These are phyloP conservation scores for Bos indicus DNA, from an alignment of 2,113 vertebrate species.

Conservation along the genomic window DNA sequence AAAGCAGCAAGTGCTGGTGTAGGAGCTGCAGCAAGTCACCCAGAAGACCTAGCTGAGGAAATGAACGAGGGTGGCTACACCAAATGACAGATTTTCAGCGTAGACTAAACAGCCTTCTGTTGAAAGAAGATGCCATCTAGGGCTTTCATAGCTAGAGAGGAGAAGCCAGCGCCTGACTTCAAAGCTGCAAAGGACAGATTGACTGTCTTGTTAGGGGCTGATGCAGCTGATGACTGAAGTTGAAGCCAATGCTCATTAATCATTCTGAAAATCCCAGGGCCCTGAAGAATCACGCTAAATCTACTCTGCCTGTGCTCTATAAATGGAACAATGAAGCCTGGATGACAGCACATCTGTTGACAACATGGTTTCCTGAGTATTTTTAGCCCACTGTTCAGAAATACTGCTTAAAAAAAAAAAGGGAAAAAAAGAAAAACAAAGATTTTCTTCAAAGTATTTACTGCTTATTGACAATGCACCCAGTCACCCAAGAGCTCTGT, in stretches of 20 bases:
- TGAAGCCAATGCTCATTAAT: neutral
- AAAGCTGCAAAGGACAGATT: neutral
- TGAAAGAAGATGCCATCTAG: neutral
- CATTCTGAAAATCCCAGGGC: neutral
- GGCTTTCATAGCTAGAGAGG: neutral
- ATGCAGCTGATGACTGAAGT: neutral
- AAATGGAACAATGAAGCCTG: neutral
- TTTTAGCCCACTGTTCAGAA: neutral
- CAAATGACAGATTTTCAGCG: neutral
- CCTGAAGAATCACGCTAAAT: neutral
- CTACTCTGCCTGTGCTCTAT: neutral
- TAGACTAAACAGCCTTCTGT: neutral
- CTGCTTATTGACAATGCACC: neutral
- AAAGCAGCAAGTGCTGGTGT: neutral
- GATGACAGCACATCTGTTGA: neutral
- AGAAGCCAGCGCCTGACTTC: neutral
- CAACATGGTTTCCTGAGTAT: neutral
- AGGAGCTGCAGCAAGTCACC: neutral
- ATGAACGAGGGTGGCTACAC: neutral
- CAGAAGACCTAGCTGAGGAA: neutral
- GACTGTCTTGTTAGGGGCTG: neutral
- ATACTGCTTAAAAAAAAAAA: neutral
- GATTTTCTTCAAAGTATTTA: neutral
- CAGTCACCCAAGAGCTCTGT: neutral
- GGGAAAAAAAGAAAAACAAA: neutral